Base-by-base conservation (phyloP, 2,113 vertebrate species). In the Notothenia rossii region DNA sequence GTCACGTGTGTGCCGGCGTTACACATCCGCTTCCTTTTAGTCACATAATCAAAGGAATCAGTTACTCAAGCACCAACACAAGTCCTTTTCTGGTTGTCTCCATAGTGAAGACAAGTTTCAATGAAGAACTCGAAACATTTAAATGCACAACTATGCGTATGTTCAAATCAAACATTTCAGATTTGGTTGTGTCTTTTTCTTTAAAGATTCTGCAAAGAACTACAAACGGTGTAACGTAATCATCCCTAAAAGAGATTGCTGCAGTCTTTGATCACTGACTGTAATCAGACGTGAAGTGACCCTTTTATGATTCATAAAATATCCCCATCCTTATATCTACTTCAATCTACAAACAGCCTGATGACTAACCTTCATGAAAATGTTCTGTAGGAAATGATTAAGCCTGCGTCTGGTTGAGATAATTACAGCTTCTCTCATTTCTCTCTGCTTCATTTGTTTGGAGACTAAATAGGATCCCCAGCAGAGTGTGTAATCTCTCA, bases 391-490 rank as follows among this genome's bases (percentile, higher is more conserved):
- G 75, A 61, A 14, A 7, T 17, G 45, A 49, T 13, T 9, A 20
- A n/a, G 58, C 17, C 0, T 1, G 12, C 49, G 72, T 45, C 36
- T 40, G 63, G 46, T 53, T 49, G 20, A 29, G 14, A 45, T 89
- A 82, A 88, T 88, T 48, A 76, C 51, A 60, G 75, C 58, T 50
- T 63, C 48, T 76, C 65, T 33, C 58, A 1, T 79, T 60, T 64
- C 29, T 53, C 33, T 49, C 8, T 62, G 25, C 25, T 65, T 46
- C 2, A 15, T 76, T 54, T 72, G 72, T 83, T 64, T 82, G 46
- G 15, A 49, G 54, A 63, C 7, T 64, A 7, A 51, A 48, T 49
- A 9, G 63, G 70, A 66, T 48, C 29, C 63, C 63, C 11, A 1
- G 46, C 2, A 0, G 10, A 17, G 70, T 40, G 45, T 66, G 11